Conservation (phyloP, 2,888 invertebrate species). For the Nymphalis c-album region DNA sequence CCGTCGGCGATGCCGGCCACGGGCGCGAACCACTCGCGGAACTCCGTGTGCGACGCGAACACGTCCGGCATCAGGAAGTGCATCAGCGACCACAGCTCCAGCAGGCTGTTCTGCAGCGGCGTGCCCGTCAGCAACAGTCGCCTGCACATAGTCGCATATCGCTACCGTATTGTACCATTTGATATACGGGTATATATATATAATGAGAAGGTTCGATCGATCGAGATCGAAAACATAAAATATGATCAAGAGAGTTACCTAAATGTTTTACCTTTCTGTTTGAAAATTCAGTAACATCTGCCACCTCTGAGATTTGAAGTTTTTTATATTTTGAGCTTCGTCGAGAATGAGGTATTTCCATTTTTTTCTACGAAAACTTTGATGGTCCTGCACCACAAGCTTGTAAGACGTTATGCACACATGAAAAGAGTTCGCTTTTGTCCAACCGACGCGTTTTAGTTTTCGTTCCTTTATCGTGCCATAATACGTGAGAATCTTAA, state of each 20-base stretch:
- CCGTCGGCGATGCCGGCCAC: constrained; percentile 83
- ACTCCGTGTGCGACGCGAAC: constrained; percentile 97
- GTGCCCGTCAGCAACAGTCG: constrained; percentile 96
- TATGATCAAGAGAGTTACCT: constrained; percentile 12
- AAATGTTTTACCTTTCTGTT: constrained; percentile 87
- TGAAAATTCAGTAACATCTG: constrained; percentile 97
- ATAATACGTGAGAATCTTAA: constrained; percentile 99
- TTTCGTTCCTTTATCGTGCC: constrained; percentile 98
- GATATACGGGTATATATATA: background rate
- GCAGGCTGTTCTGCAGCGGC: constrained; percentile 96
- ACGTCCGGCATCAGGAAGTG: constrained; percentile 99
- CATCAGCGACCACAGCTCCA: constrained; percentile 99
- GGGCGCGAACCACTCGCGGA: constrained; percentile 99
- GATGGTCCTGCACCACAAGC: constrained; percentile 98
- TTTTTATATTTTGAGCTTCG: constrained; percentile 99
- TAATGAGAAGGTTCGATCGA: background rate
- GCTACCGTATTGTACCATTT: background rate
- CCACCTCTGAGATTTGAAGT: constrained; percentile 99
- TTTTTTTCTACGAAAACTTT: constrained; percentile 96
- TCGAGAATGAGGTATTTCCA: constrained; percentile 99
- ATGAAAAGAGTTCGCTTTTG: constrained; percentile 98
- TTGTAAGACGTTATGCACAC: constrained; percentile 99
- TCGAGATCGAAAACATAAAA: background rate
- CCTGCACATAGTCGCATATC: constrained; percentile 63
- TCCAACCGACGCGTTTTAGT: constrained; percentile 96